These are phyloP conservation scores for Deroplatys truncata DNA, from an alignment of 2,888 invertebrate species.

Conservation along the genomic window DNA sequence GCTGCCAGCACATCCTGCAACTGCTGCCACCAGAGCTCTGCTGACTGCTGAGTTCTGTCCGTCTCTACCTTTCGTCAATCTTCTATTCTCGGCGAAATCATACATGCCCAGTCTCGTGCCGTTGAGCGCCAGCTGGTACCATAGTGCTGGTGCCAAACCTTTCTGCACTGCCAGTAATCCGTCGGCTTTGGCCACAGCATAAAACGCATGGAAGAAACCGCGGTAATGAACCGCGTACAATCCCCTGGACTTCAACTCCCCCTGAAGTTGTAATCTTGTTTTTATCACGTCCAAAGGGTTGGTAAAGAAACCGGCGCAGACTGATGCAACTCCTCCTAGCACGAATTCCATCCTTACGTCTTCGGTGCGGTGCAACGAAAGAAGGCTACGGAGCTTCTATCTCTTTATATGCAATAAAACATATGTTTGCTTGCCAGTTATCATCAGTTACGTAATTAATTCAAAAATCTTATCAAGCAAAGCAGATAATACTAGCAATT, in stretches of 20 bases:
- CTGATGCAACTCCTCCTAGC: slow-evolving; percentile 72
- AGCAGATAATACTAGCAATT: background rate
- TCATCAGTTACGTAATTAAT: background rate
- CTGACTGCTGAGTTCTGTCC: slow-evolving; percentile 63
- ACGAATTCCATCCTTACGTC: slow-evolving; percentile 57
- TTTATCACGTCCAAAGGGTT: slow-evolving; percentile 90
- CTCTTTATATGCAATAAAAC: background rate
- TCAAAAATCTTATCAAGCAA: background rate
- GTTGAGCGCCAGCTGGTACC: slow-evolving; percentile 85
- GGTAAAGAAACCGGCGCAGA: slow-evolving; percentile 78
- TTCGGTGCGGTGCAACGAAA: background rate
- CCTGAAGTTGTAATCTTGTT: slow-evolving; percentile 88
- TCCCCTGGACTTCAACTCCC: slow-evolving; percentile 70
- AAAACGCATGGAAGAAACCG: slow-evolving; percentile 74
- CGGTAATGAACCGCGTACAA: slow-evolving; percentile 67
- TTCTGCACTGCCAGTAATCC: slow-evolving; percentile 73
- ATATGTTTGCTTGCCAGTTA: background rate
- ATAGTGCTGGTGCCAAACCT: slow-evolving; percentile 79
- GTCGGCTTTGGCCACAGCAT: slow-evolving; percentile 73
- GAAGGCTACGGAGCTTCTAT: background rate
- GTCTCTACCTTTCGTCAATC: slow-evolving; percentile 53
- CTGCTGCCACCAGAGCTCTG: slow-evolving; percentile 68
- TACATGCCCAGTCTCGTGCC: slow-evolving; percentile 75
- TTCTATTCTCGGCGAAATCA: slow-evolving; percentile 65
- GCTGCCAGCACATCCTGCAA: slow-evolving; percentile 75